Percentiles rank a stretch among this genome's conserved stretches.
These are phyloP conservation scores for Chlorodrepanis virens DNA, from an alignment of 2,113 vertebrate genomes.

Conservation along the genomic window DNA sequence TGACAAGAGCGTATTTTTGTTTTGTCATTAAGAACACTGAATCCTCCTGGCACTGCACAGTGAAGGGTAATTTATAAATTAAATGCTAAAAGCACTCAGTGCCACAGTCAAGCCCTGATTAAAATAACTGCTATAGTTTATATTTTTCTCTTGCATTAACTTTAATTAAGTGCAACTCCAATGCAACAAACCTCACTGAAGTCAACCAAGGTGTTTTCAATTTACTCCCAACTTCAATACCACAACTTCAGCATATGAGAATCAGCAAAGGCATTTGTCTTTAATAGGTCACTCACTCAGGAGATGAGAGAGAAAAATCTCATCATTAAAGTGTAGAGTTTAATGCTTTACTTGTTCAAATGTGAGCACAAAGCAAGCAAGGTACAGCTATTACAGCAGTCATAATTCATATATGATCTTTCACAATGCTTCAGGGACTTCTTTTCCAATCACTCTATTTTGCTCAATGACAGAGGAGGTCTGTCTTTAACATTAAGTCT, in stretches of 20 bases:
- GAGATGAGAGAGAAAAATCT: background rate
- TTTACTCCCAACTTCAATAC: background rate
- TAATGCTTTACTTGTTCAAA: background rate
- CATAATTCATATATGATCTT: background rate
- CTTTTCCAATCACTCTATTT: background rate
- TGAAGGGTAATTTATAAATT: background rate
- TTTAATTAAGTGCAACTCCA: background rate
- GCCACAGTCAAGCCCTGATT: background rate
- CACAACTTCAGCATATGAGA: background rate
- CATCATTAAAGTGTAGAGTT: background rate
- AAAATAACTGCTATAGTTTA: background rate
- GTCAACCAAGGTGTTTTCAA: background rate
- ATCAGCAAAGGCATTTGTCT: background rate
- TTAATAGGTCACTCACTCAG: background rate
- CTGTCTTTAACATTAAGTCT: fast-evolving
- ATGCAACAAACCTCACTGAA: background rate
- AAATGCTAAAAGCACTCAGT: background rate
- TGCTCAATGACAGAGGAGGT: background rate
- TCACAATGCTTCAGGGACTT: background rate
- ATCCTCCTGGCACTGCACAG: background rate
- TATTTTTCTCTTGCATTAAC: background rate
- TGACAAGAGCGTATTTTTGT: background rate
- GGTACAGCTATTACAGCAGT: background rate
- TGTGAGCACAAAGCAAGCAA: background rate
- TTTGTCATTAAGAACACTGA: background rate